phyloP scores from a whole-genome alignment of 1,140 invertebrate genomes.

The Lethrus apterus region DNA sequence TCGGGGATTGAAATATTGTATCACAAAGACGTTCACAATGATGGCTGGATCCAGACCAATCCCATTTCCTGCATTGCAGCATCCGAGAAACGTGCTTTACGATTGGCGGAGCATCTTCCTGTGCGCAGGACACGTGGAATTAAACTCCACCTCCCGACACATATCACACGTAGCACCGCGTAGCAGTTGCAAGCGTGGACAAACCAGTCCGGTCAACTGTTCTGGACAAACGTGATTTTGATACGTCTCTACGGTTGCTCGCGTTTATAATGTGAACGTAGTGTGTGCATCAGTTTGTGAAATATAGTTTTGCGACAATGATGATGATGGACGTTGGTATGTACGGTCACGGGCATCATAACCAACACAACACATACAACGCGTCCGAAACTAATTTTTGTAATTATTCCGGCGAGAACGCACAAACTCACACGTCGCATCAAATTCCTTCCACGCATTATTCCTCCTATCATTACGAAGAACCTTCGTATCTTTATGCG shows the following conservation, averaged over 20 bases:
- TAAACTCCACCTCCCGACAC: conserved; percentile 24
- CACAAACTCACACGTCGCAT: conserved; percentile 23
- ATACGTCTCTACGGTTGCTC: conserved; percentile 6
- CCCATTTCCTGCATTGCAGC: conserved; percentile 26
- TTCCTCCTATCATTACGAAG: conserved; percentile 33
- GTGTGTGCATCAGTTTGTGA: conserved; percentile 2
- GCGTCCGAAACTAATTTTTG: conserved; percentile 44
- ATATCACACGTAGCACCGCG: conserved; percentile 13
- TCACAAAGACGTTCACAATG: conserved; percentile 29
- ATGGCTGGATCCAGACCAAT: conserved; percentile 39
- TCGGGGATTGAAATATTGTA: conserved; percentile 38
- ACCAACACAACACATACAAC: conserved; percentile 34
- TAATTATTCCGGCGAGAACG: conserved; percentile 36
- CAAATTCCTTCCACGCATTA: conserved; percentile 39
- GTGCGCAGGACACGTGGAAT: conserved; percentile 29
- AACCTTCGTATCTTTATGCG: conserved; percentile 29
- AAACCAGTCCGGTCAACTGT: conserved; percentile 13
- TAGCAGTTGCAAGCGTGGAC: neutral
- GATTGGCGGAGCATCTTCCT: conserved; percentile 25
- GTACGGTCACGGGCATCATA: conserved; percentile 53
- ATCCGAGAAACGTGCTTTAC: conserved; percentile 17
- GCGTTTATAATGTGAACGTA: neutral
- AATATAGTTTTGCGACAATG: conserved; percentile 40
- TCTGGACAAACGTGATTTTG: conserved; percentile 9
- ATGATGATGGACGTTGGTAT: conserved; percentile 67